phyloP scores from a whole-genome alignment of 2,888 invertebrate species.

The Napeogenes sylphis region DNA sequence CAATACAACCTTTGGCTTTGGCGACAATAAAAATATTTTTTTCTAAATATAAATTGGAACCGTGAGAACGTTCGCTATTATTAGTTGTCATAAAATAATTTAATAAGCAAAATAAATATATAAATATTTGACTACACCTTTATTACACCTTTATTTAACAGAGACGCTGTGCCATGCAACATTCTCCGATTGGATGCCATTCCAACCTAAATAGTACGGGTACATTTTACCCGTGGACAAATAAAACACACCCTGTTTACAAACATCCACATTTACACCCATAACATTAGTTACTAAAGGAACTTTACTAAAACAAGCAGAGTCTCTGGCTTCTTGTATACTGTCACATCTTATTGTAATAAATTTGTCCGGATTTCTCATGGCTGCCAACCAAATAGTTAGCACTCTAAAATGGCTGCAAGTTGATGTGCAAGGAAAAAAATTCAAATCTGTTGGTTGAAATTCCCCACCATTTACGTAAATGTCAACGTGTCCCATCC shows the following conservation, averaged over 20 bases:
- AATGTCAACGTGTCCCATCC: slow-evolving; percentile 67
- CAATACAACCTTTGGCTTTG: no score
- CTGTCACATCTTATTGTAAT: slow-evolving; percentile 55
- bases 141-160: slow-evolving; percentile 53
- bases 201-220: slow-evolving; percentile 59
- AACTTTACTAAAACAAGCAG: slow-evolving; percentile 48
- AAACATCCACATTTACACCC: slow-evolving; percentile 49
- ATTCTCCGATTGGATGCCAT: slow-evolving; percentile 55
- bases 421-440: slow-evolving; percentile 58
- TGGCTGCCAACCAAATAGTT: slow-evolving; percentile 53
- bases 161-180: slow-evolving; percentile 56
- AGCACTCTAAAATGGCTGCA: slow-evolving; percentile 68
- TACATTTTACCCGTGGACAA: slow-evolving; percentile 54
- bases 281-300: slow-evolving; percentile 53
- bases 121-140: slow-evolving; percentile 31
- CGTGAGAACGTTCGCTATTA: no score
- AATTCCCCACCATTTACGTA: slow-evolving; percentile 70
- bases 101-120: no score
- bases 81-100: no score
- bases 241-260: slow-evolving; percentile 58
- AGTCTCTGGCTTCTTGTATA: slow-evolving; percentile 63
- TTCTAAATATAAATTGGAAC: no score
- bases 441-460: slow-evolving; percentile 58
- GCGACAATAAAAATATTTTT: no score
- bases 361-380: slow-evolving; percentile 58